These are phyloP conservation scores for Caenorhabditis macrosperma DNA, from an alignment of 2,888 invertebrate species.

Conservation along the genomic window DNA sequence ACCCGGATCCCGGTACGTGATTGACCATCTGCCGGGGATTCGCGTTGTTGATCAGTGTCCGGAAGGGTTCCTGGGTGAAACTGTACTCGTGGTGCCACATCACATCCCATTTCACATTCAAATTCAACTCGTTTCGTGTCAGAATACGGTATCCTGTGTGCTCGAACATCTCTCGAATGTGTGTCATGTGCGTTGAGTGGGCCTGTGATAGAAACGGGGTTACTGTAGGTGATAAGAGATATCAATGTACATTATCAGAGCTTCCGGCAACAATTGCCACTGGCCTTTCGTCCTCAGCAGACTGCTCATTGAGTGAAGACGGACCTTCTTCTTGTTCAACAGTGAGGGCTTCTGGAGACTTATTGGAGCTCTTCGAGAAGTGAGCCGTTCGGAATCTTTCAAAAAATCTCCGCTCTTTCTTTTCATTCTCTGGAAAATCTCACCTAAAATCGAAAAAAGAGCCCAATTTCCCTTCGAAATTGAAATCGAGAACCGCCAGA, in stretches of 20 bases:
- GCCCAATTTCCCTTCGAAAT: constrained; percentile 46
- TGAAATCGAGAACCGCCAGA: constrained; percentile 18
- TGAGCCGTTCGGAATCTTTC: constrained; percentile 43
- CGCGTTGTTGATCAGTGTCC: constrained; percentile 80
- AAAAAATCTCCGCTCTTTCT: no score
- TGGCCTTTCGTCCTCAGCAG: not conserved
- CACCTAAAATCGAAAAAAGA: constrained; percentile 40
- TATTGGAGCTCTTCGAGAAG: constrained; percentile 2
- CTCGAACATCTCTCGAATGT: constrained; percentile 88
- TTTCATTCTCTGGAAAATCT: no score
- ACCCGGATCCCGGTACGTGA: constrained; percentile 95
- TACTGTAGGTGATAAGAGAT: not conserved
- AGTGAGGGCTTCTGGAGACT: not conserved
- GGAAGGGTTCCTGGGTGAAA: constrained; percentile 82
- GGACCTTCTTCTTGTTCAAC: not conserved
- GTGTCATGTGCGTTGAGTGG: constrained; percentile 86
- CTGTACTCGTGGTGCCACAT: constrained; percentile 97
- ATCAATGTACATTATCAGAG: constrained; percentile 67
- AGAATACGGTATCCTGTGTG: constrained; percentile 85
- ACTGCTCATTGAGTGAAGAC: not conserved
- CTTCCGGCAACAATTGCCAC: constrained; percentile 71
- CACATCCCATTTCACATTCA: constrained; percentile 86
- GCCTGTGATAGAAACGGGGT: constrained; percentile 64
- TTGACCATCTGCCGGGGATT: constrained; percentile 89
- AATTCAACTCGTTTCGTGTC: constrained; percentile 9